A percentile compares a stretch with the other conserved stretches of the same genome.
Evolutionary conservation across 2,888 invertebrate genomes (phyloP).

Genomic region (Macrophya alboannulata): DNA sequence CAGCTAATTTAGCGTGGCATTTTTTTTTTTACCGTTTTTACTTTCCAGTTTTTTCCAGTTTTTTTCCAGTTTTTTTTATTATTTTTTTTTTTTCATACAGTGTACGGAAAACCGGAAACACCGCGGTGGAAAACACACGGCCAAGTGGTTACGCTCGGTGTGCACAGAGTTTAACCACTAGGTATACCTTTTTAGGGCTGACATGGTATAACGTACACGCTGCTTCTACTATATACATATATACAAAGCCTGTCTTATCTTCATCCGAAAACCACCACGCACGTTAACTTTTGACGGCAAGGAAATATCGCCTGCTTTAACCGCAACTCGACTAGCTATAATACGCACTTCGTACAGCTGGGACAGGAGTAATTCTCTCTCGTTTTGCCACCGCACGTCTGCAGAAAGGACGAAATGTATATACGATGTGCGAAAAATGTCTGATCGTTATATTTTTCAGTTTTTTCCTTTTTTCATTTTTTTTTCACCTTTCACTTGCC

Average conservation of each 20-base stretch:
- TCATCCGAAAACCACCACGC: slow-evolving; percentile 48
- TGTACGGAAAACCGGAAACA: slow-evolving; percentile 16
- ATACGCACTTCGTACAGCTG: neutral
- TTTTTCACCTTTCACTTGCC: neutral
- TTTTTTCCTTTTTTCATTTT: neutral
- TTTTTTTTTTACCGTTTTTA: neutral
- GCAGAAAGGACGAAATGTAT: neutral
- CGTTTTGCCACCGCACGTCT: neutral
- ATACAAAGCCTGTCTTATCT: slow-evolving; percentile 42
- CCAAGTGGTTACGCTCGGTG: neutral
- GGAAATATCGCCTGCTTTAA: slow-evolving; percentile 32
- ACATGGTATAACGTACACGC: neutral
- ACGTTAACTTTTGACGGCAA: slow-evolving; percentile 47
- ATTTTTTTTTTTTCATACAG: neutral
- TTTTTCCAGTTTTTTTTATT: neutral
- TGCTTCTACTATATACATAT: neutral
- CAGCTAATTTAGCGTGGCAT: slow-evolving; percentile 42
- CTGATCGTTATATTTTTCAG: neutral
- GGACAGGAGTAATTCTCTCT: slow-evolving; percentile 16
- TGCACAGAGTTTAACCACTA: neutral
- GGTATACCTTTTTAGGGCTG: slow-evolving; percentile 5
- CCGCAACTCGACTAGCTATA: neutral
- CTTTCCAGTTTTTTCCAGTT: neutral
- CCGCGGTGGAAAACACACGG: neutral
- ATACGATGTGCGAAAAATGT: neutral